A percentile compares a stretch with the other conserved stretches of the same genome.
phyloP scores from a whole-genome alignment of 1,140 invertebrate species.

The Campodea augens region DNA sequence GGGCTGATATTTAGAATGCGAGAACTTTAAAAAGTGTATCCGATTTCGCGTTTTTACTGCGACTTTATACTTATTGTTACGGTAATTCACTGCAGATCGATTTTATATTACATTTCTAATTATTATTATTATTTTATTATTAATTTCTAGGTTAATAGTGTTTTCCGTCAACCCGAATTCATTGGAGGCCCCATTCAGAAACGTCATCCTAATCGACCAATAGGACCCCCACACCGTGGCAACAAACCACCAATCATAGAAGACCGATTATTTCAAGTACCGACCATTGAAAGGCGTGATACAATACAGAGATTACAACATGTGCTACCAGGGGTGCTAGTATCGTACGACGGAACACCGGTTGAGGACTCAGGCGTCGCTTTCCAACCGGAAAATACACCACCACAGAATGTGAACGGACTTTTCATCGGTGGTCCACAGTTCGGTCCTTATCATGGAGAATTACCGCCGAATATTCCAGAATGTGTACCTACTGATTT shows the following conservation, averaged over 20 bases:
- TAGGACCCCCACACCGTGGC: background rate
- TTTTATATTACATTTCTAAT: too few relatives aligned
- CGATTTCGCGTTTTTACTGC: too few relatives aligned
- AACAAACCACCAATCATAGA: background rate
- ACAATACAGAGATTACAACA: background rate
- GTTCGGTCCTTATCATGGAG: background rate
- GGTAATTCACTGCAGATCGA: too few relatives aligned
- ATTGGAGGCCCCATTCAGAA: background rate
- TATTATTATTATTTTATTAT: too few relatives aligned
- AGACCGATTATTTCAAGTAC: background rate
- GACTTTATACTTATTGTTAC: too few relatives aligned
- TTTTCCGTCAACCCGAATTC: background rate
- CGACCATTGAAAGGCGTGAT: background rate
- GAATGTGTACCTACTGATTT: background rate
- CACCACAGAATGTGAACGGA: too few relatives aligned
- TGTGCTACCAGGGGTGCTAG: background rate
- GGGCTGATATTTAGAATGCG: too few relatives aligned
- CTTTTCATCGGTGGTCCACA: too few relatives aligned
- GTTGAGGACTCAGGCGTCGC: too few relatives aligned
- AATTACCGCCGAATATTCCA: background rate
- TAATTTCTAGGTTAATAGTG: background rate
- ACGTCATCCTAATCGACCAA: background rate
- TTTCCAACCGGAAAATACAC: too few relatives aligned
- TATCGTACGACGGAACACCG: background rate
- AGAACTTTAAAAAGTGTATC: too few relatives aligned